Base-by-base conservation (phyloP, 2,888 invertebrate species). In the Campoplex nolae region DNA sequence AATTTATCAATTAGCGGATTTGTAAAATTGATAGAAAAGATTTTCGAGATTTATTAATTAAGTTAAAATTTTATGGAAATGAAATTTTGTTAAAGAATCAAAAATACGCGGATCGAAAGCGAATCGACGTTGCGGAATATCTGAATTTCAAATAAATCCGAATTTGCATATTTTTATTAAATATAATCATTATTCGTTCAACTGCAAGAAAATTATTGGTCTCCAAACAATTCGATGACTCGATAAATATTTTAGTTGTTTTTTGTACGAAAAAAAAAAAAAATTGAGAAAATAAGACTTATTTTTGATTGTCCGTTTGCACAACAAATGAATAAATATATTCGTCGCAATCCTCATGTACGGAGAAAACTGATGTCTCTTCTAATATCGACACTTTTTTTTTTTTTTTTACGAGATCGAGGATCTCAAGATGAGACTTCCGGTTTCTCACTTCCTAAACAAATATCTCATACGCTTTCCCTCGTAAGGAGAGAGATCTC, bases 391-490 rank as follows among this genome's bases (percentile, higher is more conserved):
- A 68, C 48, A 74, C 45, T 23, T 23, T 23, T 23, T 23, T 23
- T 23, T 23, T 23, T 23, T 45, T 54, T 9, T 54, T 9, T 58
- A 16, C 32, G 23, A 9, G 38, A 32, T 32, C 23, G 70, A 45
- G 13, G 42, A 62, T 58, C 54, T 75, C 73, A 32, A 81, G 78
- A 65, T 42, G 70, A 45, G 35, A 65, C 65, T 86, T 86, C 86
- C 86, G 67, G 45, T 79, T 79, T 79, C 62, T 65, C 75, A 71
- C 71, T 79, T 76, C 56, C 70, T 48, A 83, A 35, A 56, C 48
- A 76, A 80, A 82, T 67, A 79, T 42, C 45, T 75, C 78, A 13
- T 42, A 70, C 51, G 68, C 68, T 75, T 84, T 79, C 70, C 38
- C 62, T 48, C 18, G 16, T 16, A 45, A 16, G 51, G 58, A 42